Evolutionary conservation across 2,797 vertebrate genomes (phyloP).

Genomic region (Sphaeramia orbicularis): DNA sequence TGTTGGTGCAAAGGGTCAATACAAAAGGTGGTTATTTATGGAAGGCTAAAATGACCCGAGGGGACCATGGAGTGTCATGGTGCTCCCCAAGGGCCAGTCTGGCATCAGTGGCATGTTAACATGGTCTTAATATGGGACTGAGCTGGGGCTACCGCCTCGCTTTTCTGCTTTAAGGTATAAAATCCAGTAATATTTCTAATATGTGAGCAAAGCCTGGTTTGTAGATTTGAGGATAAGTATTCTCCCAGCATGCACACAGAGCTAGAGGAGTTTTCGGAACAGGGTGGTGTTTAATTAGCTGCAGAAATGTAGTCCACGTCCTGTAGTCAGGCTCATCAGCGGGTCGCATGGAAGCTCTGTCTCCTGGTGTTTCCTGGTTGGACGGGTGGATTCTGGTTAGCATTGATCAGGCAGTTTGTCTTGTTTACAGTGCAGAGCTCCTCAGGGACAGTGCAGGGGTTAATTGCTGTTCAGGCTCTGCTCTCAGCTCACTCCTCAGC

Average conservation of each 20-base stretch:
- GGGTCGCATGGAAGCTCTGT: slow-evolving; percentile 1
- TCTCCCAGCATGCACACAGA: neutral
- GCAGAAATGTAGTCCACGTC: neutral
- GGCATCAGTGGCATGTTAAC: no score
- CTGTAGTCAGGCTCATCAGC: neutral
- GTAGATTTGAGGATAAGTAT: neutral
- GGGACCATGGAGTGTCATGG: no score
- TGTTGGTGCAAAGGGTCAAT: no score
- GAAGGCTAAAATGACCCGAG: no score
- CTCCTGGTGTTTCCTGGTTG: neutral
- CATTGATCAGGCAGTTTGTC: slow-evolving; percentile 86
- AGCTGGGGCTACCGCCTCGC: no score
- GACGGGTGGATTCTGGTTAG: slow-evolving; percentile 71
- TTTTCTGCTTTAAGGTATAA: neutral
- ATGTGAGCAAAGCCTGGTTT: neutral
- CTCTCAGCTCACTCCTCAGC: slow-evolving; percentile 88
- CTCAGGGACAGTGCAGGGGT: slow-evolving; percentile 89
- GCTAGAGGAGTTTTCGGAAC: neutral
- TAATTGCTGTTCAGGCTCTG: slow-evolving; percentile 93
- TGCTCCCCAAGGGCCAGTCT: no score
- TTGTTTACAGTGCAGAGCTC: slow-evolving; percentile 91
- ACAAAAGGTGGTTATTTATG: no score
- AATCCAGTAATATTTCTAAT: neutral
- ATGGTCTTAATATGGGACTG: no score
- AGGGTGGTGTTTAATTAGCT: neutral